These are phyloP conservation scores for Philypnodon macrostomus DNA, from an alignment of 2,797 vertebrate genomes.

Conservation along the genomic window DNA sequence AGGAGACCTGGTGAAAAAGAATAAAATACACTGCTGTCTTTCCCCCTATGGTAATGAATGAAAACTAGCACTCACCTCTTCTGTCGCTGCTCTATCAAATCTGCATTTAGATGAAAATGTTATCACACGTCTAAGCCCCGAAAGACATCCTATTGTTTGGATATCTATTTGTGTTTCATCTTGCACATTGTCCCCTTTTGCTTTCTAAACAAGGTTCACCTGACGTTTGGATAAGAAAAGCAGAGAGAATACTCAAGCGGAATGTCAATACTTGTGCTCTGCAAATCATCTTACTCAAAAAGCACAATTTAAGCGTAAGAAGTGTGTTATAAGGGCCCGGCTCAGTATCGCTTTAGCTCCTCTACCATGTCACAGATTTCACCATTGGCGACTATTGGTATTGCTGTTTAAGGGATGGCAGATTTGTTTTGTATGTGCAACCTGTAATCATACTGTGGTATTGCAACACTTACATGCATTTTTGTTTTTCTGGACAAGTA, in stretches of 20 bases:
- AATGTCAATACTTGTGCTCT: too few relatives aligned
- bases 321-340: too few relatives aligned
- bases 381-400: too few relatives aligned
- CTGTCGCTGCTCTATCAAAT: constrained; percentile 63
- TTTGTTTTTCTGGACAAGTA: too few relatives aligned
- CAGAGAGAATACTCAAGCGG: background rate
- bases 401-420: too few relatives aligned
- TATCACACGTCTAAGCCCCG: constrained; percentile 64
- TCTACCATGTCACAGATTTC: too few relatives aligned
- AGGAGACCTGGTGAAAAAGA: constrained; percentile 27
- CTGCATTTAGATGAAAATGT: constrained; percentile 81
- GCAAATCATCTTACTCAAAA: too few relatives aligned
- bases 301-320: too few relatives aligned
- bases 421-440: too few relatives aligned
- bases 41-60: constrained; percentile 64
- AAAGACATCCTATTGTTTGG: constrained; percentile 64
- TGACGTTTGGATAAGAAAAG: constrained; percentile 17
- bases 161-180: constrained; percentile 51
- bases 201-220: constrained; percentile 40
- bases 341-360: too few relatives aligned
- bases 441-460: too few relatives aligned
- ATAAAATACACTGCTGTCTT: constrained; percentile 41
- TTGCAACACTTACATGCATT: too few relatives aligned
- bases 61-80: constrained; percentile 38
- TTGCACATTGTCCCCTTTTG: constrained; percentile 33